Evolutionary conservation across 2,888 invertebrate genomes (phyloP), one percentile per base, ranked within the genome.

Genomic region (Calliphora vomitoria): DNA sequence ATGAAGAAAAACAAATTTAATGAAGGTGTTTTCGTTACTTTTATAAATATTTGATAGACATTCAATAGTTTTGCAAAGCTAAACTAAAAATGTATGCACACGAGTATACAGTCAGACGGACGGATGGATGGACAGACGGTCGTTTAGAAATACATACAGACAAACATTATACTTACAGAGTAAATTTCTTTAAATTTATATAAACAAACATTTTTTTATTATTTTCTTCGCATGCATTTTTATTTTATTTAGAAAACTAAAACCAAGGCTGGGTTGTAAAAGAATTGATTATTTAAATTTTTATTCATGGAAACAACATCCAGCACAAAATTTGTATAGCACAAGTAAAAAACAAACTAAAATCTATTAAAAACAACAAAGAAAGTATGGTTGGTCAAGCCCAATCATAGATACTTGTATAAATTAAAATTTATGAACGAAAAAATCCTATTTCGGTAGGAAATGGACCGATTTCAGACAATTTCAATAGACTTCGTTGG

Each of bases 41-140:
- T 25, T 6, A 20, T 66, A 82, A 41, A 35, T 44, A 53, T 62
- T 66, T 66, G 31, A 25, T 64, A 82, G 66, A 66, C 44, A 58
- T 82, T 74, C 47, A 74, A 72, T 53, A 41, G 71, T 11, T 74
- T 74, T 55, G 13, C 35, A 58, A 18, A 74, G 11, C 4, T 1
- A 68, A 66, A 41, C 64, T n/a, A 18, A 18, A 20, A 25, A 58
- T 25, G 8, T 64, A 20, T 20, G 8, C 13, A 50, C 55, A 13
- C 10, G 50, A 75, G 11, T 44, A 44, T 11, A 55, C 41, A 20
- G 18, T 11, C 55, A n/a, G 1, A 47, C 20, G 55, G 2, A 55
- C 10, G 3, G 18, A 53, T n/a, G 53, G 4, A 8, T 18, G 18
- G 18, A 55, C 55, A 20, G 50, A 50, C n/a, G n/a, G n/a, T 50